These are phyloP conservation scores for Karalla daura DNA, from an alignment of 2,797 vertebrate species.

Conservation along the genomic window DNA sequence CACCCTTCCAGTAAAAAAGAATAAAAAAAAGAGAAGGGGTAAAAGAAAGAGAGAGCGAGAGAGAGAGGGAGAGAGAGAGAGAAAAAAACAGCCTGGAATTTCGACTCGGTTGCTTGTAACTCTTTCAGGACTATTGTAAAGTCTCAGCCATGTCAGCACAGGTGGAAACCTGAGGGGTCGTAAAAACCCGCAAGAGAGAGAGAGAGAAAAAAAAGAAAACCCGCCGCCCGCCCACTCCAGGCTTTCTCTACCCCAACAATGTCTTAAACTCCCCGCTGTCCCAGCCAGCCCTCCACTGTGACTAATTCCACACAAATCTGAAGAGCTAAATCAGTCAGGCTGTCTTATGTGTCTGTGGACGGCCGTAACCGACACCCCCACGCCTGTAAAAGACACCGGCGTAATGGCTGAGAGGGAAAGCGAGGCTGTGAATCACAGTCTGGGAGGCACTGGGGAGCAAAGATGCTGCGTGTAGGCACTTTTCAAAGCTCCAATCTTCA, in stretches of 20 bases:
- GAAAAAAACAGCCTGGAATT: slow-evolving; percentile 84
- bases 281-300: slow-evolving; percentile 65
- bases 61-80: slow-evolving; percentile 28
- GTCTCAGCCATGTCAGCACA: slow-evolving; percentile 83
- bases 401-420: slow-evolving; percentile 51
- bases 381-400: slow-evolving; percentile 59
- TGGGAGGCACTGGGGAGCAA: slow-evolving; percentile 17
- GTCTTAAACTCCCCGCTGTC: slow-evolving; percentile 63
- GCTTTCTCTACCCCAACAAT: slow-evolving; percentile 69
- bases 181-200: slow-evolving; percentile 69
- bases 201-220: slow-evolving; percentile 14
- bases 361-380: slow-evolving; percentile 62
- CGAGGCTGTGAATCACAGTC: slow-evolving; percentile 68
- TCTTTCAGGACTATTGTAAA: slow-evolving; percentile 87
- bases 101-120: slow-evolving; percentile 85
- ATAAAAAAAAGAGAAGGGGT: slow-evolving; percentile 42
- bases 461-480: slow-evolving; percentile 34
- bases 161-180: slow-evolving; percentile 83
- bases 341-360: slow-evolving; percentile 64
- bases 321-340: slow-evolving; percentile 69
- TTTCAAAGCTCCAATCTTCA: slow-evolving; percentile 14
- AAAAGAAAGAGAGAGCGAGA: slow-evolving; percentile 18
- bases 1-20: slow-evolving; percentile 75
- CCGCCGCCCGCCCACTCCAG: slow-evolving; percentile 43
- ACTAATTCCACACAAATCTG: slow-evolving; percentile 78